A percentile compares a stretch with the other conserved stretches of the same genome.
These are phyloP conservation scores for Chromobotia macracanthus DNA, from an alignment of 2,797 vertebrate genomes.

Conservation along the genomic window DNA sequence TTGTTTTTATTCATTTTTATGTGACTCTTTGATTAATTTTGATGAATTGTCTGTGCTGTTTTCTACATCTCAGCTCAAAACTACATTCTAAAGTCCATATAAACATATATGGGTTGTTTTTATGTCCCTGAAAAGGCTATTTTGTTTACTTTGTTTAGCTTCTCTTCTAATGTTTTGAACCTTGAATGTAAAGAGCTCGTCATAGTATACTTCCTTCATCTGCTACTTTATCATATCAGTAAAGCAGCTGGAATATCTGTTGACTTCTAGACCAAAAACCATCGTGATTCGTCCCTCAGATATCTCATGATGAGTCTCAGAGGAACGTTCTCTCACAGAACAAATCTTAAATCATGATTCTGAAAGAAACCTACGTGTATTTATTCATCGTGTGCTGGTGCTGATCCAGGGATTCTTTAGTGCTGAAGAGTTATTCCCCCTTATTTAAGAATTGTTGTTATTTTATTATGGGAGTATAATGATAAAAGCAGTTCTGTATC, in stretches of 20 bases:
- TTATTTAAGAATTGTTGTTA: background rate
- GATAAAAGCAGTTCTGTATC: conserved; percentile 40
- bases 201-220: no score
- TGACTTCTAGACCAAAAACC: background rate
- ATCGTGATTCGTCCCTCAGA: background rate
- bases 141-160: no score
- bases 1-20: background rate
- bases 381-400: background rate
- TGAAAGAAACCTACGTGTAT: background rate
- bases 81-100: background rate
- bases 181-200: no score
- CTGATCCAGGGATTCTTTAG: background rate
- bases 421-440: conserved; percentile 14
- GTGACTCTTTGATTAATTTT: background rate
- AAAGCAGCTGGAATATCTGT: conserved; percentile 5
- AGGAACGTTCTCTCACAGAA: background rate
- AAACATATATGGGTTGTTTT: no score
- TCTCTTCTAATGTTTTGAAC: no score
- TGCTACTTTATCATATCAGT: background rate
- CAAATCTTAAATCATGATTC: background rate
- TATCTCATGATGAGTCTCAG: conserved; percentile 7
- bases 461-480: conserved; percentile 31
- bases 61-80: background rate
- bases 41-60: background rate
- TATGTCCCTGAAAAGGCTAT: no score